Evolutionary conservation across 2,113 vertebrate species (phyloP).

Genomic region (Willisornis vidua): DNA sequence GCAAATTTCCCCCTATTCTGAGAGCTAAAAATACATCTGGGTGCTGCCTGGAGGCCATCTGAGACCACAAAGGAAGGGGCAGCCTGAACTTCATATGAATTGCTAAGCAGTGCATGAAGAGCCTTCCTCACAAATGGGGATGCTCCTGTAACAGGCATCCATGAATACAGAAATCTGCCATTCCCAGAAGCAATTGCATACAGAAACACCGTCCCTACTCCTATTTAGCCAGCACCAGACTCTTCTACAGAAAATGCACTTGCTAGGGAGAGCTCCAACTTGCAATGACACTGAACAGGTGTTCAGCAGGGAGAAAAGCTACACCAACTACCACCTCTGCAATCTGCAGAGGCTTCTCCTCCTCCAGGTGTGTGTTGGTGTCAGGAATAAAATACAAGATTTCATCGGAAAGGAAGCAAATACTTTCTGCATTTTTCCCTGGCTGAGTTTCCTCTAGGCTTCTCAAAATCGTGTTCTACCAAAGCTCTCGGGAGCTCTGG

Average conservation of each 20-base stretch:
- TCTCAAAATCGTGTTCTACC: background rate
- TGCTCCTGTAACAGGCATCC: background rate
- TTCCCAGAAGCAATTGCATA: constrained; percentile 20
- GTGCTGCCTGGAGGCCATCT: constrained; percentile 23
- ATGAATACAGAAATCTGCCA: constrained; percentile 25
- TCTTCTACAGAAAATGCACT: background rate
- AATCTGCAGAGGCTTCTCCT: background rate
- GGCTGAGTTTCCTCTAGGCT: background rate
- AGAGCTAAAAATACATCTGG: constrained; percentile 45
- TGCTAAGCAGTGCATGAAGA: constrained; percentile 41
- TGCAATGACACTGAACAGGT: background rate
- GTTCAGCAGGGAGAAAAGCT: background rate
- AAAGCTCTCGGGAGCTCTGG: background rate
- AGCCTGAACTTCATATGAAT: background rate
- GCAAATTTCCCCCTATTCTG: background rate
- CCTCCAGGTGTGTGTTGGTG: background rate
- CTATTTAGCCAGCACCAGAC: background rate
- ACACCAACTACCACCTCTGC: background rate
- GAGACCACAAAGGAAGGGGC: constrained; percentile 23
- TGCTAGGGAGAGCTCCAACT: background rate
- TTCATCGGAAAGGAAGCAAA: background rate
- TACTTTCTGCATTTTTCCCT: background rate
- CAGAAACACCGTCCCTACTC: background rate
- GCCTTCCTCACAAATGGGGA: background rate
- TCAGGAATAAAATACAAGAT: background rate